Evolutionary conservation across 2,113 vertebrate genomes (phyloP).

Genomic region (Pseudorasbora parva): DNA sequence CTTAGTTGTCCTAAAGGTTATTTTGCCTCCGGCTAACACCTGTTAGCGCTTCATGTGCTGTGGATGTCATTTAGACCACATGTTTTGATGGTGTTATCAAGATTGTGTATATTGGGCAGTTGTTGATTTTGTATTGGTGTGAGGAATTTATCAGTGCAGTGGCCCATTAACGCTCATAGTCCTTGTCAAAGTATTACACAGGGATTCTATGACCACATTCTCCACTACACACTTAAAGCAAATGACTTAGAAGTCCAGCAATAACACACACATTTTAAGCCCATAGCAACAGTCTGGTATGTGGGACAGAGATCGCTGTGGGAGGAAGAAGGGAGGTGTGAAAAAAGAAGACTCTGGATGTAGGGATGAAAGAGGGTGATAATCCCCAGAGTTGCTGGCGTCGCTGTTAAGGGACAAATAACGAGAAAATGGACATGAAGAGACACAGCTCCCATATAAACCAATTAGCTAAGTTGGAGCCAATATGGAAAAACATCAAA

Average conservation of each 20-base stretch:
- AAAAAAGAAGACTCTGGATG: background rate
- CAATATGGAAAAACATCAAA: background rate
- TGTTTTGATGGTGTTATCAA: conserved; percentile 10
- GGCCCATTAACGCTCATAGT: background rate
- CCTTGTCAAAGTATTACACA: background rate
- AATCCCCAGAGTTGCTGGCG: conserved; percentile 13
- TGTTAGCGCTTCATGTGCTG: background rate
- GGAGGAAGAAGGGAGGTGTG: background rate
- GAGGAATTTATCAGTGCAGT: conserved; percentile 13
- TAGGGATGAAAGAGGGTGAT: background rate
- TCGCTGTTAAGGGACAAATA: background rate
- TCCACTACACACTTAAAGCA: background rate
- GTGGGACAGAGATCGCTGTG: background rate
- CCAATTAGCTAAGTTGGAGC: background rate
- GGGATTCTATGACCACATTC: background rate
- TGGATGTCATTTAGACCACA: background rate
- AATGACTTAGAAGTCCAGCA: background rate
- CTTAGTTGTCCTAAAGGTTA: background rate
- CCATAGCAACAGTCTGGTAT: conserved; percentile 25
- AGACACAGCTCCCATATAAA: background rate
- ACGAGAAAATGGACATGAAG: background rate
- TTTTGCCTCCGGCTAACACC: background rate
- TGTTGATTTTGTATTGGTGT: conserved; percentile 6
- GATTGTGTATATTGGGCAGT: background rate
- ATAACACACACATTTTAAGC: background rate